Conservation (phyloP, 2,888 invertebrate genomes). For the Nesidiocoris tenuis region DNA sequence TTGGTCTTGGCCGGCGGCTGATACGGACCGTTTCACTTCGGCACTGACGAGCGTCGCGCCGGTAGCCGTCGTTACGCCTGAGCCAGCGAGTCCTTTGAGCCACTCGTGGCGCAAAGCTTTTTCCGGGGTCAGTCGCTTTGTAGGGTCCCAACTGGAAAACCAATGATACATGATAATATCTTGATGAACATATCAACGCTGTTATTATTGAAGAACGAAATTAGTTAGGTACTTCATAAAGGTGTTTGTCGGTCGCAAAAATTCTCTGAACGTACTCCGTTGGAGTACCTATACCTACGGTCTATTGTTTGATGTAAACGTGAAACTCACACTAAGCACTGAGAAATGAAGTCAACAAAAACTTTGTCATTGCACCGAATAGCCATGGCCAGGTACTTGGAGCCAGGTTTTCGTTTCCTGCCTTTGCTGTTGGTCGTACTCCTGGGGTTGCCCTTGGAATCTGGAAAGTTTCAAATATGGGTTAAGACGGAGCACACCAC, state of each 20-base stretch:
- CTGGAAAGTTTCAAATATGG: slow-evolving; percentile 62
- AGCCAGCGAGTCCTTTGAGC: slow-evolving; percentile 64
- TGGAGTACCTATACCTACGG: no score
- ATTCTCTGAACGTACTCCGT: no score
- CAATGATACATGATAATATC: no score
- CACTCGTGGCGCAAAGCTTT: slow-evolving; percentile 89
- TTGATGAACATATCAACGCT: no score
- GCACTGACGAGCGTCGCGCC: slow-evolving; percentile 53
- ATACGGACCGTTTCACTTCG: slow-evolving; percentile 54
- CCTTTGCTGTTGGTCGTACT: slow-evolving; percentile 92
- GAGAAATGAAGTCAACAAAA: slow-evolving; percentile 86
- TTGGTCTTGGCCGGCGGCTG: slow-evolving; percentile 57
- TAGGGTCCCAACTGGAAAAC: slow-evolving; percentile 81
- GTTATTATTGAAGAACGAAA: no score
- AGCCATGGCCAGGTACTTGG: slow-evolving; percentile 76
- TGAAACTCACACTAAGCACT: slow-evolving; percentile 90
- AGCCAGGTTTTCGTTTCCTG: slow-evolving; percentile 82
- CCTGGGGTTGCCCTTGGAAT: slow-evolving; percentile 87
- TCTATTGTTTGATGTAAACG: no score
- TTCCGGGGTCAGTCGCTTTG: slow-evolving; percentile 84
- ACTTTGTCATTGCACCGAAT: slow-evolving; percentile 82
- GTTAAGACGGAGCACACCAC: no score
- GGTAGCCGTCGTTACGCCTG: slow-evolving; percentile 51
- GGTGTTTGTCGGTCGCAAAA: no score
- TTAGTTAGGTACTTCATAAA: no score